phyloP scores from a whole-genome alignment of 2,797 vertebrate species.

The Manis pentadactyla region DNA sequence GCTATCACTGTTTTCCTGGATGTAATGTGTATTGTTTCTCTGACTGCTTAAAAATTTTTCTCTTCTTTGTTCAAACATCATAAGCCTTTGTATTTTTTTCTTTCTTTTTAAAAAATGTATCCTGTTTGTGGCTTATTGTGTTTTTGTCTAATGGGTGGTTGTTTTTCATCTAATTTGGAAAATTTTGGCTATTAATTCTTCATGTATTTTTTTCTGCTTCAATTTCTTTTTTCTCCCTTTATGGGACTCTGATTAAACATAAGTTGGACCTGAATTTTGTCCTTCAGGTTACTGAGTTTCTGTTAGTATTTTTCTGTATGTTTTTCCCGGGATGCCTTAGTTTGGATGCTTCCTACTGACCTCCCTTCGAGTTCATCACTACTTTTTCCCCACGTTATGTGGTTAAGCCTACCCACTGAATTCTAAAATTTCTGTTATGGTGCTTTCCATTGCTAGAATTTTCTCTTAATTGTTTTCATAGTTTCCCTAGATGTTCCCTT shows the following conservation, averaged over 20 bases:
- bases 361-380: neutral
- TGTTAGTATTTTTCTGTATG: neutral
- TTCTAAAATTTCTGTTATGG: neutral
- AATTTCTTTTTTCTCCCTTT: neutral
- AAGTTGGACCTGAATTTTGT: neutral
- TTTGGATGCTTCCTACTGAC: neutral
- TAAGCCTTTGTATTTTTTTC: neutral
- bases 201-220: neutral
- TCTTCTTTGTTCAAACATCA: neutral
- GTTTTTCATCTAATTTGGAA: neutral
- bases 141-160: neutral
- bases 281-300: neutral
- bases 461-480: conserved; percentile 19
- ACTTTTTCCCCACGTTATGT: neutral
- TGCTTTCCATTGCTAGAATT: neutral
- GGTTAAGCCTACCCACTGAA: neutral
- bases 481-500: neutral
- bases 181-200: neutral
- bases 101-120: neutral
- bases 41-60: neutral
- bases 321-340: neutral
- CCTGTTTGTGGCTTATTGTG: neutral
- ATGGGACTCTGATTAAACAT: neutral
- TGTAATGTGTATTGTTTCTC: neutral
- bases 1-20: neutral